Evolutionary conservation across 2,888 invertebrate genomes (phyloP).

Genomic region (Eupithecia centaureata): DNA sequence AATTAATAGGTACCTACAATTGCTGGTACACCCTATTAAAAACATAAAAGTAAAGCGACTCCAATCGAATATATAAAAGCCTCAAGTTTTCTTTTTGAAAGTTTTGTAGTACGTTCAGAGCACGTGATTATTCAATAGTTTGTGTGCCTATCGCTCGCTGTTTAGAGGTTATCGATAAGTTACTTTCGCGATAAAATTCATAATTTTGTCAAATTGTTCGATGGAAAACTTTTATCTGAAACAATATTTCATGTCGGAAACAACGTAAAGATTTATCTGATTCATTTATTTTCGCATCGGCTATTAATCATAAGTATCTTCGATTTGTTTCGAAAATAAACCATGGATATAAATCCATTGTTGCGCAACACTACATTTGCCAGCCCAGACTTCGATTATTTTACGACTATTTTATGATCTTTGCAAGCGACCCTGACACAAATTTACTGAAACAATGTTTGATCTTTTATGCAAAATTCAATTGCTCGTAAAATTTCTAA

Average conservation of each 20-base stretch:
- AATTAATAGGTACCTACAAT: too few species aligned
- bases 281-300: conserved; percentile 25
- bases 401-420: conserved; percentile 45
- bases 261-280: conserved; percentile 24
- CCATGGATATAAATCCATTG: conserved; percentile 25
- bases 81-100: background rate
- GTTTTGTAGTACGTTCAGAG: background rate
- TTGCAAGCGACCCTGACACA: conserved; percentile 38
- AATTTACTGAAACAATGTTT: conserved; percentile 29
- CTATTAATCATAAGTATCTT: conserved; percentile 33
- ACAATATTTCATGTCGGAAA: conserved; percentile 24
- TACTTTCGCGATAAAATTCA: conserved; percentile 11
- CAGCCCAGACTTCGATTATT: conserved; percentile 29
- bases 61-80: too few species aligned
- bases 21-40: background rate
- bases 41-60: background rate
- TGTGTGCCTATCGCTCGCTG: background rate
- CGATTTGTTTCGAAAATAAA: conserved; percentile 29
- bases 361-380: conserved; percentile 28
- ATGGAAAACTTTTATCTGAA: conserved; percentile 28
- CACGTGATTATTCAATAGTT: background rate
- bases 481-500: conserved; percentile 11
- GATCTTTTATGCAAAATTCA: conserved; percentile 31
- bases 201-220: conserved; percentile 18
- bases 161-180: background rate